Evolutionary conservation across 1,140 invertebrate genomes (phyloP).

Genomic region (Idris sp.): DNA sequence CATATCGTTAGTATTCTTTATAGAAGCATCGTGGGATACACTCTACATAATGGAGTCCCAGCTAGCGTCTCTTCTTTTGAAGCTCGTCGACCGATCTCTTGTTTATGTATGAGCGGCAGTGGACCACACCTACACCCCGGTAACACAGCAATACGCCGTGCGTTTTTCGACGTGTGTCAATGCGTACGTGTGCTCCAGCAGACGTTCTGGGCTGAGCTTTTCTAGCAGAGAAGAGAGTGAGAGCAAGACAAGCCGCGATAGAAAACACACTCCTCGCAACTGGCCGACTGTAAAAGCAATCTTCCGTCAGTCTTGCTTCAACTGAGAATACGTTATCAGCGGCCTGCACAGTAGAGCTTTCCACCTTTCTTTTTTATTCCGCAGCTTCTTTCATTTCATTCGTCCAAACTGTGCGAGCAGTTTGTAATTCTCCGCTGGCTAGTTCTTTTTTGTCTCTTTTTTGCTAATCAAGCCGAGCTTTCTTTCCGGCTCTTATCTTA

Average conservation of each 20-base stretch:
- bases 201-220: slow-evolving; percentile 46
- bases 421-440: slow-evolving; percentile 31
- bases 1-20: slow-evolving; percentile 79
- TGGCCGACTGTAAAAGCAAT: slow-evolving; percentile 72
- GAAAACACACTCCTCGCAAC: too few species aligned
- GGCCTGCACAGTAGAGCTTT: slow-evolving; percentile 49
- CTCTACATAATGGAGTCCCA: slow-evolving; percentile 78
- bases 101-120: slow-evolving; percentile 78
- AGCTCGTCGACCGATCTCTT: slow-evolving; percentile 76
- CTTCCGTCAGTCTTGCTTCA: slow-evolving; percentile 71
- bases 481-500: slow-evolving; percentile 15
- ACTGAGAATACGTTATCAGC: slow-evolving; percentile 75
- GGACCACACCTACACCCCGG: slow-evolving; percentile 70
- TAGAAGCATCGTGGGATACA: slow-evolving; percentile 75
- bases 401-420: slow-evolving; percentile 32
- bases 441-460: too few species aligned
- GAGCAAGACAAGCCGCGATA: slow-evolving; percentile 51
- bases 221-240: slow-evolving; percentile 51
- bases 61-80: slow-evolving; percentile 78
- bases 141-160: slow-evolving; percentile 38
- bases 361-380: slow-evolving; percentile 21
- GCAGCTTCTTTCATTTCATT: slow-evolving; percentile 38
- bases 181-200: slow-evolving; percentile 50
- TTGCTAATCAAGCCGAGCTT: slow-evolving; percentile 40
- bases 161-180: slow-evolving; percentile 59